phyloP scores from a whole-genome alignment of 2,888 invertebrate genomes.

The Athrips mouffetella region DNA sequence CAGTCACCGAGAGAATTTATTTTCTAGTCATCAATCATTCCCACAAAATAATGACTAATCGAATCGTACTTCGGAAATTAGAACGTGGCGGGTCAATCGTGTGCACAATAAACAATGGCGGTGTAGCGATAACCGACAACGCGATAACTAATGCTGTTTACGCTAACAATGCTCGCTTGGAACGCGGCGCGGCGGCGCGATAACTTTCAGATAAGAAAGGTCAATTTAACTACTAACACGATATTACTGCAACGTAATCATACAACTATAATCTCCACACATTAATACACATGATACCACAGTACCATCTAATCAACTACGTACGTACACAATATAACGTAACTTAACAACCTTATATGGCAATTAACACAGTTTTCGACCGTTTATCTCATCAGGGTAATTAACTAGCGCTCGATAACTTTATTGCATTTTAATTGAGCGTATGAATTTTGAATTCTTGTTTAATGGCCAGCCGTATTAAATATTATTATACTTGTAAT shows the following conservation, averaged over 20 bases:
- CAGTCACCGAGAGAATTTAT: background rate
- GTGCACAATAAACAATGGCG: constrained; percentile 46
- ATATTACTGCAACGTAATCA: constrained; percentile 30
- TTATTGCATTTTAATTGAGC: constrained; percentile 13
- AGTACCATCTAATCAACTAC: too few relatives aligned
- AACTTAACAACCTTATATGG: constrained; percentile 9
- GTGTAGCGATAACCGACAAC: constrained; percentile 40
- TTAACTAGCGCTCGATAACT: background rate
- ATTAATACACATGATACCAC: too few relatives aligned
- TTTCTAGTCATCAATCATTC: constrained; percentile 1
- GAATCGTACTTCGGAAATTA: constrained; percentile 32
- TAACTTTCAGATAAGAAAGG: constrained; percentile 46
- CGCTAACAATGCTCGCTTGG: constrained; percentile 42
- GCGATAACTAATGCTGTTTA: constrained; percentile 35
- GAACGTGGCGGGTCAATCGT: constrained; percentile 35
- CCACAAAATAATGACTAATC: constrained; percentile 30
- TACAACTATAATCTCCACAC: too few relatives aligned
- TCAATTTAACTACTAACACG: constrained; percentile 37
- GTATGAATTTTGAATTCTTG: constrained; percentile 11
- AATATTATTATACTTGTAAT: background rate
- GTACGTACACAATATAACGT: too few relatives aligned
- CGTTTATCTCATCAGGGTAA: constrained; percentile 13
- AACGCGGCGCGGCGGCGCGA: constrained; percentile 40
- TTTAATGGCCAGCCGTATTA: constrained; percentile 6
- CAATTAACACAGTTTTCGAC: constrained; percentile 39